Evolutionary conservation across 2,888 invertebrate genomes (phyloP).

Genomic region (Meliscaeva auricollis): DNA sequence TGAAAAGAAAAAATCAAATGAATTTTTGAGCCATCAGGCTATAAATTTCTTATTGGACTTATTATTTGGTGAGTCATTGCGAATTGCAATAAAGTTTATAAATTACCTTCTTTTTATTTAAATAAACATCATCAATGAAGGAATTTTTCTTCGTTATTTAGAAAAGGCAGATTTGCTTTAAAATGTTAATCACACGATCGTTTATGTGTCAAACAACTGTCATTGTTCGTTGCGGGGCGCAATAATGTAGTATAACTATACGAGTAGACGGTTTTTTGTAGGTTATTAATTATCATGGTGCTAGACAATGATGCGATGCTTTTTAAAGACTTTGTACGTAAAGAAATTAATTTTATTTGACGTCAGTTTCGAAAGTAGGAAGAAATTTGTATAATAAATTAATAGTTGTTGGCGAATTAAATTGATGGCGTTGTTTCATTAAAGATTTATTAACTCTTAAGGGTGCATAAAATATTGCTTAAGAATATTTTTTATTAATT

Average conservation of each 20-base stretch:
- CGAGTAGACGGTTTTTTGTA: neutral
- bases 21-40: conserved; percentile 45
- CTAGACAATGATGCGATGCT: conserved; percentile 4
- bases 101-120: neutral
- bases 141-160: neutral
- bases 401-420: neutral
- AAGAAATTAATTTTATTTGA: conserved; percentile 9
- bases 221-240: conserved; percentile 22
- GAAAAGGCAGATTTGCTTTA: conserved; percentile 2
- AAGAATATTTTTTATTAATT: too few species aligned
- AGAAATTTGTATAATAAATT: neutral
- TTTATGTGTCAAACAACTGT: conserved; percentile 44
- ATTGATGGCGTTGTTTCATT: conserved; percentile 4
- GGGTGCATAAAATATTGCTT: neutral
- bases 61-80: conserved; percentile 65
- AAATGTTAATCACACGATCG: conserved; percentile 31
- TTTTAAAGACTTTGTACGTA: conserved; percentile 12
- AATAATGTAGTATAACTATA: neutral
- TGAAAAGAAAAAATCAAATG: conserved; percentile 43
- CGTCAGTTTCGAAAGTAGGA: conserved; percentile 4
- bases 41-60: conserved; percentile 49
- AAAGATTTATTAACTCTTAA: neutral
- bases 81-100: conserved; percentile 20
- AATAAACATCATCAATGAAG: conserved; percentile 14
- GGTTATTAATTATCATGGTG: conserved; percentile 27